Evolutionary conservation across 1,140 invertebrate species (phyloP), one percentile per base, ranked within the genome.

Genomic region (Ceratitis capitata): DNA sequence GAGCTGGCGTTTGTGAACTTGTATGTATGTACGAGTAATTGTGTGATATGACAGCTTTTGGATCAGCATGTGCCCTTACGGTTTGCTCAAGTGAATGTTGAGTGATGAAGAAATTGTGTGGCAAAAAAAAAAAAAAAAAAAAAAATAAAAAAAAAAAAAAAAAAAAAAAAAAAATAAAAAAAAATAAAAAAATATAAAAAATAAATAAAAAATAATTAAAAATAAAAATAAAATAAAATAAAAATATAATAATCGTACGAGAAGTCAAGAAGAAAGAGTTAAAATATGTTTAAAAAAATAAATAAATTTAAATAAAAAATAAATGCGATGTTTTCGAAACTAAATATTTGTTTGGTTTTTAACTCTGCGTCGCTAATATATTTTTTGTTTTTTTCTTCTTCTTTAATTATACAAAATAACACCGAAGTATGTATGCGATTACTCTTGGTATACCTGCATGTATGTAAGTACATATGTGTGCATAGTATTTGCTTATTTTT

Each of bases 401-500:
- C n/a, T 9, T 26, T 78, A 19, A 14, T 78, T 45, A 47, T 78
- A 78, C 14, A 32, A 69, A 39, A 35, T 35, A 32, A 74, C 16
- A 42, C 39, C 19, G 23, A 35, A n/a, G 39, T 74, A 32, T 45
- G 19, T 74, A 74, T 19, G n/a, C 39, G 14, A 35, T 35, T 58
- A 53, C 51, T n/a, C n/a, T 9, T 9, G 12, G 10, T 56, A 26
- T 61, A 61, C 29, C 3, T 61, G 29, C 26, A 14, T 61, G n/a
- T 61, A 29, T 26, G 14, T 26, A 6, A 29, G n/a, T 32, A 29
- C 5, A 47, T 42, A 74, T 23, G 35, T 42, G 26, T 47, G 35
- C 6, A 45, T 42, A 47, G 39, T 78, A 78, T 78, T 78, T 78
- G n/a, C 69, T 78, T 86, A 86, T 86, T 86, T 86, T 86, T 86